Evolutionary conservation across 2,113 vertebrate genomes (phyloP), one percentile per base, ranked within the genome.

Genomic region (Toxotes chatareus): DNA sequence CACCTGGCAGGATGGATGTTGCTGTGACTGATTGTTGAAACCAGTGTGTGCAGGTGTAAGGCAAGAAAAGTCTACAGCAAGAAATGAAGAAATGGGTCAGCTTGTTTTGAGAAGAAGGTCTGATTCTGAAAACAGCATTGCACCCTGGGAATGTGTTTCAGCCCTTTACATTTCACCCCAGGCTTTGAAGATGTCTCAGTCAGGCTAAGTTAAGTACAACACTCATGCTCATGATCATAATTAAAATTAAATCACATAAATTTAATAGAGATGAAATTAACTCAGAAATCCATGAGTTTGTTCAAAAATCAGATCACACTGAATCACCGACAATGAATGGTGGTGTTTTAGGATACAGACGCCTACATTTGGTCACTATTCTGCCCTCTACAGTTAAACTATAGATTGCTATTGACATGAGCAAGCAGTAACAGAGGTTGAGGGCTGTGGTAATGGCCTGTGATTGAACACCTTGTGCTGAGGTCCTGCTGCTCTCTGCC

Each of bases 391-490:
- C 80, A 65, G 82, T 90, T 82, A 88, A 86, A 86, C 79, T 71
- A 91, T 91, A 73, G 91, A 91, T 88, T 72, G 84, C 73, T 91
- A 94, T 94, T 91, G 92, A 94, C 90, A 83, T 38, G 86, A 83
- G 83, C 80, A 63, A 67, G 87, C 76, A 66, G 90, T 79, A 79
- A 76, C 77, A 78, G 83, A 79, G 90, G 91, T 84, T 56, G 88
- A 85, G 91, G 88, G 80, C 87, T 73, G 86, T 51, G 82, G 86
- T 93, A 93, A 94, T 93, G 89, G 90, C 80, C 90, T 90, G 91
- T 91, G 90, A 93, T 94, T 93, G 91, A 94, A 94, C 91, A 91
- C 91, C 88, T 88, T 81, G 89, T 85, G 91, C 90, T 69, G 73
- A 76, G 78, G 89, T 93, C 90, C 90, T 51, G 90, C 86, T 88